These are phyloP conservation scores for Mirounga angustirostris DNA, from an alignment of 2,113 vertebrate genomes.

Conservation along the genomic window DNA sequence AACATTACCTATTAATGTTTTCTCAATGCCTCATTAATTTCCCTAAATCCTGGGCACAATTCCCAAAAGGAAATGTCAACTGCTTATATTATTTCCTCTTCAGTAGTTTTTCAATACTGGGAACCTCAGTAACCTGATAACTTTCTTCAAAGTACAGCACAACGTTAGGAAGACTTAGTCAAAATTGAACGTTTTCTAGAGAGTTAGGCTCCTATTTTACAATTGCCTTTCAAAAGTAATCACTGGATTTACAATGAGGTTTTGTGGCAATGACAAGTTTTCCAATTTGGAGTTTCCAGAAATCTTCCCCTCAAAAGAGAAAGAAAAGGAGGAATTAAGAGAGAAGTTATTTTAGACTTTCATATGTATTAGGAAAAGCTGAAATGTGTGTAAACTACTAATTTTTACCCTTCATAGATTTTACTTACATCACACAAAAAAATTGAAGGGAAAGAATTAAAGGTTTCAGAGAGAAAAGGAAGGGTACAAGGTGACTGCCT, in stretches of 20 bases:
- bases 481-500: background rate
- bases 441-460: background rate
- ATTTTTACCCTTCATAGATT: background rate
- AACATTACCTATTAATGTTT: slow-evolving; percentile 57
- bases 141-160: background rate
- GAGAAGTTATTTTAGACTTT: background rate
- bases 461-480: background rate
- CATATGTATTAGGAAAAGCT: background rate
- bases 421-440: background rate
- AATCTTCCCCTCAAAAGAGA: background rate
- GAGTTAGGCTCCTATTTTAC: background rate
- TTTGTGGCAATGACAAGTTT: slow-evolving; percentile 1
- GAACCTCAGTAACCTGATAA: background rate
- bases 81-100: slow-evolving; percentile 38
- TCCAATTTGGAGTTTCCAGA: background rate
- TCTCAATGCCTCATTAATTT: slow-evolving; percentile 57
- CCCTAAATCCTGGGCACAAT: slow-evolving; percentile 39
- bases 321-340: background rate
- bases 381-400: background rate
- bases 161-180: slow-evolving; percentile 27
- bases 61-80: slow-evolving; percentile 58
- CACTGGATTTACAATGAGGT: background rate
- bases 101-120: slow-evolving; percentile 30
- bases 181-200: background rate
- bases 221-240: background rate